phyloP scores from a whole-genome alignment of 2,888 invertebrate genomes.

The Mayetiola destructor region DNA sequence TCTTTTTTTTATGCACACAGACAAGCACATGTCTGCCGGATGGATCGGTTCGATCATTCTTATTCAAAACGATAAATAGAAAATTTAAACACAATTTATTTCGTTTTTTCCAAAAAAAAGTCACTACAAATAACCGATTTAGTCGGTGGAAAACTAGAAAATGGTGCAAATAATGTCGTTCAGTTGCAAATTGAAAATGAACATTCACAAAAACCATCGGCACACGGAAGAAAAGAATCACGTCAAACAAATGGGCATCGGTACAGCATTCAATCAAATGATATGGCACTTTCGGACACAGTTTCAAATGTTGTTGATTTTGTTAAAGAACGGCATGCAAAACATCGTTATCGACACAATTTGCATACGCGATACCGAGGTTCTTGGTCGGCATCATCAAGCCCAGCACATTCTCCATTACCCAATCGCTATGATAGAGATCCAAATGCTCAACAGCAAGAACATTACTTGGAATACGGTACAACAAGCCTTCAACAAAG shows the following conservation, averaged over 20 bases:
- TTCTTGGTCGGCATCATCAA: conserved; percentile 69
- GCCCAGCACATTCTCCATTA: conserved; percentile 70
- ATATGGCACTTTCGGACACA: conserved; percentile 92
- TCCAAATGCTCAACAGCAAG: conserved; percentile 21
- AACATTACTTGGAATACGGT: conserved; percentile 37
- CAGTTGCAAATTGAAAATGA: not conserved
- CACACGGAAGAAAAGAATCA: not conserved
- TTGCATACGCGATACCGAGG: conserved; percentile 23
- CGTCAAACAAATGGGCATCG: too few relatives aligned
- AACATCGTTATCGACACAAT: not conserved
- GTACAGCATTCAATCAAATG: conserved; percentile 40
- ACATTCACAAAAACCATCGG: not conserved
- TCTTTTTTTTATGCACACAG: too few relatives aligned
- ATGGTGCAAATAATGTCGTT: too few relatives aligned
- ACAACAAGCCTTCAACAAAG: conserved; percentile 40
- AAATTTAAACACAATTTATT: not conserved
- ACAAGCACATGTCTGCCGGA: too few relatives aligned
- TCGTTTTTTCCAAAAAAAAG: not conserved
- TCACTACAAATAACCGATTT: not conserved
- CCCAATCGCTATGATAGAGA: conserved; percentile 44
- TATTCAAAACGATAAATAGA: not conserved
- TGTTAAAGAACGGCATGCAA: conserved; percentile 50
- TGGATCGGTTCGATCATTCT: too few relatives aligned
- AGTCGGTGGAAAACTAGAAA: too few relatives aligned
- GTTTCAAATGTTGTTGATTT: conserved; percentile 93